These are phyloP conservation scores for Sciaenops ocellatus DNA, from an alignment of 2,797 vertebrate species.

Conservation along the genomic window DNA sequence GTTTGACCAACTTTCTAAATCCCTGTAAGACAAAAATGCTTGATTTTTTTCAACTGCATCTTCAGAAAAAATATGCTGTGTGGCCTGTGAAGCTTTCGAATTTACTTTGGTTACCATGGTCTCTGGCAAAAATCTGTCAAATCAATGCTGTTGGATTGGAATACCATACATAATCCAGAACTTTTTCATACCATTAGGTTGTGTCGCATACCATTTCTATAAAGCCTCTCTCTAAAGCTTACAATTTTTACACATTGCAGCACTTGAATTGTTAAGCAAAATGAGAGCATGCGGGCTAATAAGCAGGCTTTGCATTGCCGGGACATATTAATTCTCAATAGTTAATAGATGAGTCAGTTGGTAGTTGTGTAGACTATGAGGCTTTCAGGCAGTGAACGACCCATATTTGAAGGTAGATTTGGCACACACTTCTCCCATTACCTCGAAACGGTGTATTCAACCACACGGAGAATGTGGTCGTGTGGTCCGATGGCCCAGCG, in stretches of 20 bases:
- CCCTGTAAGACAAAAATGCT: slow-evolving; percentile 36
- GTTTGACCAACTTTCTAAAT: slow-evolving; percentile 47
- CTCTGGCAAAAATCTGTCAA: slow-evolving; percentile 25
- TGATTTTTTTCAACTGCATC: slow-evolving; percentile 11
- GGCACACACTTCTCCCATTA: slow-evolving; percentile 65
- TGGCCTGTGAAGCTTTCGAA: background rate
- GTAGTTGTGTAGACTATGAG: slow-evolving; percentile 8
- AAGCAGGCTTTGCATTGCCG: background rate
- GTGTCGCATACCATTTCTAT: too few species aligned
- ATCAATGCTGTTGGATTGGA: slow-evolving; percentile 16
- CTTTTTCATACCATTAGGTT: background rate
- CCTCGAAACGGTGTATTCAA: slow-evolving; percentile 98
- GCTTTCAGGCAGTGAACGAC: slow-evolving; percentile 28
- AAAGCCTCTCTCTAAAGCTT: background rate
- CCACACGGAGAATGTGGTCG: slow-evolving; percentile 98
- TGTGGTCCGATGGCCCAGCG: slow-evolving; percentile 99
- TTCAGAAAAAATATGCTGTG: background rate
- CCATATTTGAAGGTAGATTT: slow-evolving; percentile 47
- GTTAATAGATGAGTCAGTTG: slow-evolving; percentile 18
- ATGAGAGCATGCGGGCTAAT: background rate
- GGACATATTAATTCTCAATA: background rate
- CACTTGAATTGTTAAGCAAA: background rate
- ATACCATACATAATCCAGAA: background rate
- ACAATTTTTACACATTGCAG: background rate
- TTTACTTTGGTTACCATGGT: slow-evolving; percentile 29